Conservation (phyloP, 2,888 invertebrate species). For the Chirona hameri region DNA sequence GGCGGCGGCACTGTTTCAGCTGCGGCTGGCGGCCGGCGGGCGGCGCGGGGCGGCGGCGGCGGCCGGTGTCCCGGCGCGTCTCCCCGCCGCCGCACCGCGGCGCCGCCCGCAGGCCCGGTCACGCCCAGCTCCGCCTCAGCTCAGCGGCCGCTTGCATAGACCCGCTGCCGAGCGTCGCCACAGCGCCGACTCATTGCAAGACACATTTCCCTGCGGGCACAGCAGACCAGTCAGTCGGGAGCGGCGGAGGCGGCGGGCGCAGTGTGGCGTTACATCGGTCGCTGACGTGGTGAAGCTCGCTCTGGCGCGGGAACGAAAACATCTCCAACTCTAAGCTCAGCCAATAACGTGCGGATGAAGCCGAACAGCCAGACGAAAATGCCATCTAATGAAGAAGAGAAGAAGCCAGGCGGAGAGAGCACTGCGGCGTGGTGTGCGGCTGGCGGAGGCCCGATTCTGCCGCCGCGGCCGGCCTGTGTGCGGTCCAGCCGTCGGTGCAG, state of each 20-base stretch:
- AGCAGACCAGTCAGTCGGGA: not conserved
- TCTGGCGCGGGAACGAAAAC: not conserved
- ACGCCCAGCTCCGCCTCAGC: not conserved
- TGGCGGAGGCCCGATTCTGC: too few species aligned
- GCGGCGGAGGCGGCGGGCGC: not conserved
- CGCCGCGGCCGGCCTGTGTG: too few species aligned
- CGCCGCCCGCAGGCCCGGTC: constrained; percentile 1
- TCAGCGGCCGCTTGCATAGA: constrained; percentile 1
- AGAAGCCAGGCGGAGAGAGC: not conserved
- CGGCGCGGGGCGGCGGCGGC: not conserved
- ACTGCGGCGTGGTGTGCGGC: too few species aligned
- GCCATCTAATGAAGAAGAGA: not conserved
- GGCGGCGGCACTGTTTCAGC: not conserved
- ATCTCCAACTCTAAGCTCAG: not conserved
- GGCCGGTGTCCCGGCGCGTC: not conserved
- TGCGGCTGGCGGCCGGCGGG: not conserved
- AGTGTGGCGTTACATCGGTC: too few species aligned
- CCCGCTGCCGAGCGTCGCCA: not conserved
- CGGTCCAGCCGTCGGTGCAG: too few species aligned
- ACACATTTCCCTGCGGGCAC: constrained; percentile 13
- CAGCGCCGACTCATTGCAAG: not conserved
- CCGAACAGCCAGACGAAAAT: not conserved
- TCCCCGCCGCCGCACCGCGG: not conserved
- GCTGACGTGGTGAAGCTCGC: not conserved
- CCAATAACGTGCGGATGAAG: not conserved